Conservation (phyloP, 2,113 vertebrate species). For the Cyanoderma ruficeps region DNA sequence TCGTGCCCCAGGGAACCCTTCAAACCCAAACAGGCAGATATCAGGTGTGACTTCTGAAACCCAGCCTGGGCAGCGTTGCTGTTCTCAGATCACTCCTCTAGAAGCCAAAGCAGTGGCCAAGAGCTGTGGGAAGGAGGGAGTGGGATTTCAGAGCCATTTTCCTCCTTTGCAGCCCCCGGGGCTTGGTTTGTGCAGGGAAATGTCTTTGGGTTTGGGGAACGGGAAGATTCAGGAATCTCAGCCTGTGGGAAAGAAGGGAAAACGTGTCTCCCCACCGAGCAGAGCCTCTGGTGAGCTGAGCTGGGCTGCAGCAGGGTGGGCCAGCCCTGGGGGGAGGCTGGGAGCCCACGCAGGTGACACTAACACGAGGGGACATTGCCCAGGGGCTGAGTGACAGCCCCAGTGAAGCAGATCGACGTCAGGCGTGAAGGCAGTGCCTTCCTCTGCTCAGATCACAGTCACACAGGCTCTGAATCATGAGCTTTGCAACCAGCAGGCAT, state of each 20-base stretch:
- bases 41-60: background rate
- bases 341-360: background rate
- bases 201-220: background rate
- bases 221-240: background rate
- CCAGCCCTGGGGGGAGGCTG: rapidly evolving
- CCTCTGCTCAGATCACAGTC: conserved; percentile 1
- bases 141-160: background rate
- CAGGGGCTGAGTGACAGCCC: background rate
- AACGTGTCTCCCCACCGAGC: rapidly evolving
- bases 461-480: conserved; percentile 58
- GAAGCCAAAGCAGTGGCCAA: background rate
- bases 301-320: background rate
- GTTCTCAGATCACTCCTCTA: background rate
- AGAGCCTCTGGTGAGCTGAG: background rate
- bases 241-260: background rate
- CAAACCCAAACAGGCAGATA: background rate
- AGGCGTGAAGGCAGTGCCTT: conserved; percentile 1
- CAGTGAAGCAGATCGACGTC: background rate
- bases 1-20: background rate
- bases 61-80: rapidly evolving
- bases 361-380: background rate
- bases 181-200: background rate
- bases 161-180: background rate
- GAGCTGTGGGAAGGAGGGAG: background rate
- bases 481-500: conserved; percentile 62